A percentile compares a stretch with the other conserved stretches of the same genome.
phyloP scores from a whole-genome alignment of 2,113 vertebrate species.

The Varanus komodoensis region DNA sequence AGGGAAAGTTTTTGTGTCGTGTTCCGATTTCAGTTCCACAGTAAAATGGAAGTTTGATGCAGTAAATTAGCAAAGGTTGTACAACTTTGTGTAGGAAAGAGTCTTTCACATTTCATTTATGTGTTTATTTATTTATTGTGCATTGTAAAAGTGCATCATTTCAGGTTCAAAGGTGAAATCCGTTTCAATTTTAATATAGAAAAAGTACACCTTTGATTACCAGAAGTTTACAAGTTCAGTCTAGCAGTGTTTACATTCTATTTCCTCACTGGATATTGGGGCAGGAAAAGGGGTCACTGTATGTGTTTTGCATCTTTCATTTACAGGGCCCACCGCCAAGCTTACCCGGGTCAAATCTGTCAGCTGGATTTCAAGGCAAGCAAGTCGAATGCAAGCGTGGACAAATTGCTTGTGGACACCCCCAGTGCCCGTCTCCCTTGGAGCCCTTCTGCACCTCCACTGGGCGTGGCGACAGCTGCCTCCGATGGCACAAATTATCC shows the following conservation, averaged over 20 bases:
- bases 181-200: not conserved
- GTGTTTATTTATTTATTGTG: too few relatives aligned
- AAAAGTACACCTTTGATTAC: not conserved
- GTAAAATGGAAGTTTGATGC: too few relatives aligned
- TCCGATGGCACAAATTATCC: not conserved
- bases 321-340: not conserved
- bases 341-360: not conserved
- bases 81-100: too few relatives aligned
- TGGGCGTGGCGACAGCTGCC: too few relatives aligned
- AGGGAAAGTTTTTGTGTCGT: too few relatives aligned
- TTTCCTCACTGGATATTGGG: not conserved
- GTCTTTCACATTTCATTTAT: not conserved
- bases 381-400: rapidly evolving
- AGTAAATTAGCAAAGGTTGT: too few relatives aligned
- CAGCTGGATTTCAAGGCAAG: rapidly evolving
- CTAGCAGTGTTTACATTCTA: not conserved
- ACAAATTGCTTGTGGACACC: not conserved
- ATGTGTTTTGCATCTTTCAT: not conserved
- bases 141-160: not conserved
- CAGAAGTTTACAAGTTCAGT: not conserved
- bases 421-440: not conserved
- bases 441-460: not conserved
- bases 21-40: too few relatives aligned
- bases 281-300: not conserved
- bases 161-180: not conserved